Base-by-base conservation (phyloP, 2,797 vertebrate genomes). In the Sparus aurata region DNA sequence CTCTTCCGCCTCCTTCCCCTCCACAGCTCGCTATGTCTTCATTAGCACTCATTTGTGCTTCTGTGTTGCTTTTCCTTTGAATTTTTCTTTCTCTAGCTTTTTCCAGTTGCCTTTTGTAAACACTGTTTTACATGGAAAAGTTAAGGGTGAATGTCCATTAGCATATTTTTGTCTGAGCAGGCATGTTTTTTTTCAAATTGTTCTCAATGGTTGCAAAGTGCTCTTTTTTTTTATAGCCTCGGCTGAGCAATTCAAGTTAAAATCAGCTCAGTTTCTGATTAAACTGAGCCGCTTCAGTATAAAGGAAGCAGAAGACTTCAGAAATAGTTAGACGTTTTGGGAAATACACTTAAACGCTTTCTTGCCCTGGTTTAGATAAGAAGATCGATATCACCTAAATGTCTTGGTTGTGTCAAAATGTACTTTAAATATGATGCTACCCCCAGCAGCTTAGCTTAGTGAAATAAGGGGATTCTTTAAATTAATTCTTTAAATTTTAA, bases 11-110 rank as follows among this genome's bases (percentile, higher is more conserved):
- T 1, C 34, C 64, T 59, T 16, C 59, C 57, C 23, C 61, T 30
- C 46, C 10, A 34, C 77, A 81, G 74, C 73, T 88, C 81, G 73
- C 86, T 79, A 85, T 85, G 84, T 87, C 92, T 91, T 93, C 91
- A 94, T 93, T 91, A 91, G 83, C 54, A 75, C 84, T 85, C 78
- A 77, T 91, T 93, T 90, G 57, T 85, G 78, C 72, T 53, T 71
- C 55, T 67, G 43, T 84, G 64, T 87, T 71, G 59, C 68, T 49
- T 69, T 83, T 69, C 50, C 50, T 63, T 74, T 64, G 10, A 53
- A 27, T 67, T 45, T 69, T 13, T 59, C 50, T 70, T n/a, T 18
- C 58, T n/a, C 59, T 70, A 61, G 69, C 34, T 58, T 55, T 60
- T 12, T 50, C 62, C 12, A 30, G 47, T 69, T 83, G 27, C 49